A percentile compares a stretch with the other conserved stretches of the same genome.
phyloP scores from a whole-genome alignment of 2,888 invertebrate species.

The Augiades crinisus region DNA sequence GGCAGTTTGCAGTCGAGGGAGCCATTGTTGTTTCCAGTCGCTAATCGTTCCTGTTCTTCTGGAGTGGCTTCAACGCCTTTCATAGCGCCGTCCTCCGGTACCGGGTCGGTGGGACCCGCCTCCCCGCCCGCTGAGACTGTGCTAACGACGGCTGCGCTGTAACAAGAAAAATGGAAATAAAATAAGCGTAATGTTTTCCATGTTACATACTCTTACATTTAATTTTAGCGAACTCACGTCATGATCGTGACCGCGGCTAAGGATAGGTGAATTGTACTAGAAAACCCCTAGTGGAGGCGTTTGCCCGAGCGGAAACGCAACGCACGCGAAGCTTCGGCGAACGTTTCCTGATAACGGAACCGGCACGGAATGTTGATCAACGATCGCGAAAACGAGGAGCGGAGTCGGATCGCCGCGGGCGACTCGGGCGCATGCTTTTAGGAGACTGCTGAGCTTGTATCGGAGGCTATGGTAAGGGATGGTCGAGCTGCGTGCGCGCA shows the following conservation, averaged over 20 bases:
- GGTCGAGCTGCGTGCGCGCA: conserved; percentile 76
- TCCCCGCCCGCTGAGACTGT: conserved; percentile 61
- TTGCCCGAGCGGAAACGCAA: conserved; percentile 46
- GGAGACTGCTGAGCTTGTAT: conserved; percentile 40
- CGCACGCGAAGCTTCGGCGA: conserved; percentile 53
- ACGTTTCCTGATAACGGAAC: conserved; percentile 59
- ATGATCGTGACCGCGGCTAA: conserved; percentile 37
- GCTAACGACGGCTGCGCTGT: conserved; percentile 63
- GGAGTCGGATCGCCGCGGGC: conserved; percentile 39
- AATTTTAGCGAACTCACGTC: conserved; percentile 58
- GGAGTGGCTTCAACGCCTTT: conserved; percentile 76
- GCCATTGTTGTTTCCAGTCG: conserved; percentile 86
- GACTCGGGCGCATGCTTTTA: conserved; percentile 48
- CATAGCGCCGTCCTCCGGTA: conserved; percentile 67
- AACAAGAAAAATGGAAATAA: conserved; percentile 48
- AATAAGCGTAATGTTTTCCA: background rate
- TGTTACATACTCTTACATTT: background rate
- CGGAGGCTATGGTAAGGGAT: conserved; percentile 34
- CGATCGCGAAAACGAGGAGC: conserved; percentile 44
- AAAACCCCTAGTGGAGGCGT: conserved; percentile 28
- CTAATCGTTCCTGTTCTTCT: conserved; percentile 74
- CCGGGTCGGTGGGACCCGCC: conserved; percentile 62
- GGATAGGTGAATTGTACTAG: conserved; percentile 31
- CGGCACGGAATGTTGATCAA: conserved; percentile 42
- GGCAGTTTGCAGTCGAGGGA: conserved; percentile 89